phyloP scores from a whole-genome alignment of 2,888 invertebrate genomes.

The Pyrocoelia pectoralis region DNA sequence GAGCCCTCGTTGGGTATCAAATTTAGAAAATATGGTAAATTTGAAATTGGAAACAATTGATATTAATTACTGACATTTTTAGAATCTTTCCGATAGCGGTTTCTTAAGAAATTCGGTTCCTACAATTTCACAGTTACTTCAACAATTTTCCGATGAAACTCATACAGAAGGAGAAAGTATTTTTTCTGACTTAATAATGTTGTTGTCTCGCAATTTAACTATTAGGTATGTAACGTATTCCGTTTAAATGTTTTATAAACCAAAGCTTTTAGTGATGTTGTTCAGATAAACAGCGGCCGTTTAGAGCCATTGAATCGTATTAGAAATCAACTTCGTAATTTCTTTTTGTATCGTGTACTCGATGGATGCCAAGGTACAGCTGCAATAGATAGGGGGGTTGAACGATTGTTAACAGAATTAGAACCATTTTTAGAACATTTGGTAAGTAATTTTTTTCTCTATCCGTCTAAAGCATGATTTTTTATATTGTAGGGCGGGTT shows the following conservation, averaged over 20 bases:
- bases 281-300: conserved; percentile 55
- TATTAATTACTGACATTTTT: conserved; percentile 17
- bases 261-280: conserved; percentile 51
- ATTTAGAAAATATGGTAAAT: conserved; percentile 44
- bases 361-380: conserved; percentile 56
- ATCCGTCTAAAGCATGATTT: not conserved
- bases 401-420: conserved; percentile 59
- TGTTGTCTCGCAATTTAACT: conserved; percentile 53
- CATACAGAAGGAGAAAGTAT: conserved; percentile 59
- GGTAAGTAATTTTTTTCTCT: conserved; percentile 52
- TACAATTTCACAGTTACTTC: conserved; percentile 59
- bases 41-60: not conserved
- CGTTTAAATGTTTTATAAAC: not conserved
- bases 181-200: conserved; percentile 59
- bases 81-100: conserved; percentile 39
- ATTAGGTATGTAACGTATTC: conserved; percentile 56
- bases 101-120: conserved; percentile 52
- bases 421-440: conserved; percentile 58
- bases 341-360: conserved; percentile 60
- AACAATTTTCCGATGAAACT: conserved; percentile 55
- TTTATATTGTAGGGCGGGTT: conserved; percentile 45
- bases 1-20: conserved; percentile 30
- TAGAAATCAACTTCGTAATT: conserved; percentile 59
- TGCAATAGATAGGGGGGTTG: conserved; percentile 59
- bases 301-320: conserved; percentile 59